A percentile compares a stretch with the other conserved stretches of the same genome.
Conservation (phyloP, 2,797 vertebrate species). For the Melanotaenia maccullochi region DNA sequence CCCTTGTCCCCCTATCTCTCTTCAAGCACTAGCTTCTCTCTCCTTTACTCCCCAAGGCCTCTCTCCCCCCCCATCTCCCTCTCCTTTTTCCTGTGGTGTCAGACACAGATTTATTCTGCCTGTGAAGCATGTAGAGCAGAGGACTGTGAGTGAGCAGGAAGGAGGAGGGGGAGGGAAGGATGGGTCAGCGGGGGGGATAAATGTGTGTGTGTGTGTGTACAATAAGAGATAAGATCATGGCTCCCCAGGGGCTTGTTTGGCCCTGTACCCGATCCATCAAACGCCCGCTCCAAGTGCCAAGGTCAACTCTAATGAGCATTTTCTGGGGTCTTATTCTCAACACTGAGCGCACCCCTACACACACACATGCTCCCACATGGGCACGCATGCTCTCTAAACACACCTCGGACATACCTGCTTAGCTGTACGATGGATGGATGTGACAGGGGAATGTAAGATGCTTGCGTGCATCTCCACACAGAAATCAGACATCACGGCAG, state of each 20-base stretch:
- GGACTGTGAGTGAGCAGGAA: constrained; percentile 72
- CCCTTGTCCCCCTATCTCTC: constrained; percentile 20
- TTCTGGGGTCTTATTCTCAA: constrained; percentile 87
- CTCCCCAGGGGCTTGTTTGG: constrained; percentile 91
- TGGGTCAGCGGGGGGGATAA: constrained; percentile 62
- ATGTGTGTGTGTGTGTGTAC: constrained; percentile 82
- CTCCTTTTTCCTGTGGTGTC: constrained; percentile 73
- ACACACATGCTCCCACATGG: constrained; percentile 23
- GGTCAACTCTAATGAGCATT: constrained; percentile 98
- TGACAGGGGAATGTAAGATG: constrained; percentile 64
- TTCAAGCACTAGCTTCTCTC: constrained; percentile 55
- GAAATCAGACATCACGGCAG: constrained; percentile 27
- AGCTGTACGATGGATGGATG: constrained; percentile 64
- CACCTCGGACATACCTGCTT: constrained; percentile 73
- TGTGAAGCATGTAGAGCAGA: constrained; percentile 85
- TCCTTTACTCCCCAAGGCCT: constrained; percentile 67
- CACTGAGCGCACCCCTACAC: constrained; percentile 57
- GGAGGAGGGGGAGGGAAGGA: constrained; percentile 67
- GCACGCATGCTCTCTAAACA: constrained; percentile 47
- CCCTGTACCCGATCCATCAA: constrained; percentile 94
- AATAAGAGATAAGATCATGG: constrained; percentile 92
- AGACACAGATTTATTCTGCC: constrained; percentile 96
- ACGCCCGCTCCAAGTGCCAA: constrained; percentile 88
- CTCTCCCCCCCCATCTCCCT: constrained; percentile 28
- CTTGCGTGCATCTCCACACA: constrained; percentile 47